Evolutionary conservation across 2,888 invertebrate genomes (phyloP), one percentile per base, ranked within the genome.

Genomic region (Lottia scabra): DNA sequence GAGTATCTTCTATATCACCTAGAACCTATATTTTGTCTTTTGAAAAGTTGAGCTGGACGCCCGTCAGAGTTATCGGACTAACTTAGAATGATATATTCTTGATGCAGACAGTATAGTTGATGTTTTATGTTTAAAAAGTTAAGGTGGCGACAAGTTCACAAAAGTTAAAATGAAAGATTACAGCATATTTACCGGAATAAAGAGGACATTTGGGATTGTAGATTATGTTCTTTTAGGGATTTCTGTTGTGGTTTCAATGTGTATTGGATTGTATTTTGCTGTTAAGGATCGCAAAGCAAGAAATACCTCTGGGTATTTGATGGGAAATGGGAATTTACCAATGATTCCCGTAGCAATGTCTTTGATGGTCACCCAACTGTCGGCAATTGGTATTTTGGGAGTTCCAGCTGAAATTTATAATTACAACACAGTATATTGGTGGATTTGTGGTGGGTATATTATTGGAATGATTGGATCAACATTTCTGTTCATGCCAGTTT

Each of bases 221-320:
- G 80, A 80, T 63, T 80, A 79, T 68, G 74, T 74, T 13, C 69
- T 80, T 19, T 80, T 80, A 63, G 72, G 68, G 16, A 27, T 74
- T 26, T 75, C 77, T 0, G 71, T 80, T 0, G 43, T 72, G 19
- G 62, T 78, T n/a, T 80, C 80, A 0, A 73, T 73, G 43, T 74
- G 72, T 23, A 79, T 80, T 65, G 81, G 89, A 1, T 69, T 88
- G 45, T 87, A 83, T 77, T 89, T 84, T 80, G 89, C 92, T 86
- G 92, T 92, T 83, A 91, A 90, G 45, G 91, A 79, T 69, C 71
- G 90, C 80, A 91, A 90, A 76, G 89, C 91, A 85, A 93, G 78
- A 89, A 94, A 87, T 13, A 86, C 85, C 63, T 80, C 81, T 46
- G 87, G 88, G 65, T 84, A 88, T 67, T 79, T 89, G 15, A 83